phyloP scores from a whole-genome alignment of 92 coral and sea anemone genomes.

The Virgularia gustaviana region DNA sequence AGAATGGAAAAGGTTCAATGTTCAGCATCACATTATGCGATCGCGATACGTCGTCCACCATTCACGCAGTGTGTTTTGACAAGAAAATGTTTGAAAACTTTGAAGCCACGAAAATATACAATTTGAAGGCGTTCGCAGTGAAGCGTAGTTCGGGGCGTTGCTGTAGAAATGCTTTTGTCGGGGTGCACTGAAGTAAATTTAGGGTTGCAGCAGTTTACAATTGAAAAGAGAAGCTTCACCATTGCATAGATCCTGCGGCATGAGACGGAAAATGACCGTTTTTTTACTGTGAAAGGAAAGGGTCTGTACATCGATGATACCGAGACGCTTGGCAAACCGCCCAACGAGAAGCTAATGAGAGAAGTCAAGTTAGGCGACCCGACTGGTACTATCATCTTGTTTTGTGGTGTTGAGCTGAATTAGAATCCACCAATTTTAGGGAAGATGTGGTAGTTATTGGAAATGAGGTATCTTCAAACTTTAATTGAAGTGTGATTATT shows the following conservation, averaged over 20 bases:
- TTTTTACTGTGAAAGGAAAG: slow-evolving; percentile 19
- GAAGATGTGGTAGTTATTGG: not conserved
- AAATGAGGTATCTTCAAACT: slow-evolving; percentile 9
- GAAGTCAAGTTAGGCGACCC: not conserved
- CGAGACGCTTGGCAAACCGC: slow-evolving; percentile 3
- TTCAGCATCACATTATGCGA: slow-evolving; percentile 29
- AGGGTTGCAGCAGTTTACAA: slow-evolving; percentile 13
- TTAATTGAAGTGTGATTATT: not conserved
- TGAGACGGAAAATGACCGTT: slow-evolving; percentile 26
- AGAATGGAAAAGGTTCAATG: slow-evolving; percentile 31
- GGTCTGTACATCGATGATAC: not conserved
- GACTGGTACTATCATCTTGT: slow-evolving; percentile 18
- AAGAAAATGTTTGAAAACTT: slow-evolving; percentile 14
- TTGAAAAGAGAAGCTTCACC: slow-evolving; percentile 7
- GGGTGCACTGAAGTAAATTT: not conserved
- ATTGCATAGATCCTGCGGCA: slow-evolving; percentile 3
- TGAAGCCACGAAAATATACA: slow-evolving; percentile 28
- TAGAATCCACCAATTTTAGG: not conserved
- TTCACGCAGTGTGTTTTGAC: slow-evolving; percentile 17
- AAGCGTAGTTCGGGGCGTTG: slow-evolving; percentile 9
- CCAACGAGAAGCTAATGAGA: not conserved
- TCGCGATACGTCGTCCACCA: slow-evolving; percentile 18
- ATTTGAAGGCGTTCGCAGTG: slow-evolving; percentile 5
- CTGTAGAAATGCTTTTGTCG: slow-evolving; percentile 13
- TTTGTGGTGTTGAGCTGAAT: slow-evolving; percentile 18